Conservation (phyloP, 2,888 invertebrate species). For the Chironomus tentans region DNA sequence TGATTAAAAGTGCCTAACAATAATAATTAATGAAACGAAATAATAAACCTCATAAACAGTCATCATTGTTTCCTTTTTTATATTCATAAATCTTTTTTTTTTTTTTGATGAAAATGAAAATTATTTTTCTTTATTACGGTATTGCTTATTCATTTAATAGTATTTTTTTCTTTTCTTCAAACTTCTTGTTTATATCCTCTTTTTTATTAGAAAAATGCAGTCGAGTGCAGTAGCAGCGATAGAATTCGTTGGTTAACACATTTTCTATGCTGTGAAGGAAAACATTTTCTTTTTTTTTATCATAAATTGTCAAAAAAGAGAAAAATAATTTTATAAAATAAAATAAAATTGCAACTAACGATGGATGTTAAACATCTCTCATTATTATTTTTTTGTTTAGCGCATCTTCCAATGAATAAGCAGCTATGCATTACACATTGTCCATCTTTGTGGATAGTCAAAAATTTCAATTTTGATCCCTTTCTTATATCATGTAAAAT, state of each 20-base stretch:
- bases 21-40: neutral
- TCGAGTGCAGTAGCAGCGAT: constrained; percentile 18
- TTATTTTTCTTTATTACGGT: constrained; percentile 4
- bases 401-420: too few relatives aligned
- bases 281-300: neutral
- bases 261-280: neutral
- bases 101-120: constrained; percentile 17
- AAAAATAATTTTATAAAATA: too few relatives aligned
- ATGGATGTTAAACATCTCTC: too few relatives aligned
- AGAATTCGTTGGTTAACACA: neutral
- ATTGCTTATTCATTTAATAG: constrained; percentile 25
- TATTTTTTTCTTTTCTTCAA: constrained; percentile 17
- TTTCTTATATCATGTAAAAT: too few relatives aligned
- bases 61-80: neutral
- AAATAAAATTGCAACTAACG: too few relatives aligned
- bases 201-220: constrained; percentile 17
- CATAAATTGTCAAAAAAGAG: neutral
- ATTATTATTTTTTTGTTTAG: too few relatives aligned
- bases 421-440: too few relatives aligned
- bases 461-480: too few relatives aligned
- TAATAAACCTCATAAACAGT: constrained; percentile 2
- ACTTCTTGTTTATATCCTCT: neutral
- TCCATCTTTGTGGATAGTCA: too few relatives aligned
- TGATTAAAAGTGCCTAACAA: neutral
- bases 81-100: neutral